These are phyloP conservation scores for Drosophila emarginata DNA, from an alignment of 2,888 invertebrate genomes.

Conservation along the genomic window DNA sequence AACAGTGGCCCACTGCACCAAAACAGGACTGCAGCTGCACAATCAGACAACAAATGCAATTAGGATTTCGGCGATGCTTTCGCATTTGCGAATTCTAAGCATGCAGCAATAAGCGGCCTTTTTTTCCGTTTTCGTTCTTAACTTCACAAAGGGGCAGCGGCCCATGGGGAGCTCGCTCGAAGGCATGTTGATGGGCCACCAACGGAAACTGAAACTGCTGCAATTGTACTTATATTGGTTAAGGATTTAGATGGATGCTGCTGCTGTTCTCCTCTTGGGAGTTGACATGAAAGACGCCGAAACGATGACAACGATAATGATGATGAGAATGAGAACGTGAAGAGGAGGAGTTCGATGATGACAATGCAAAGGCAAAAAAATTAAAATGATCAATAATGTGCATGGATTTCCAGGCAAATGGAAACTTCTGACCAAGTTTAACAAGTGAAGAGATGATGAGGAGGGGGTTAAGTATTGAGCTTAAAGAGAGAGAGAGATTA, in stretches of 20 bases:
- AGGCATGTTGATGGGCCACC: constrained; percentile 34
- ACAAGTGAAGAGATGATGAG: not conserved
- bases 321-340: not conserved
- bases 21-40: constrained; percentile 50
- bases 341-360: constrained; percentile 1
- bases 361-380: constrained; percentile 4
- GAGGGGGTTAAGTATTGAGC: not conserved
- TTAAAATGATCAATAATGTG: constrained; percentile 31
- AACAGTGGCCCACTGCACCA: constrained; percentile 30
- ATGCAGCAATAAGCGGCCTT: constrained; percentile 42
- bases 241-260: constrained; percentile 6
- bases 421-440: not conserved
- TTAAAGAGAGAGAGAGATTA: no score
- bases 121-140: constrained; percentile 28
- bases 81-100: constrained; percentile 65
- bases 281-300: constrained; percentile 67
- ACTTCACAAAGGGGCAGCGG: not conserved
- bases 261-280: constrained; percentile 52
- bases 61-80: constrained; percentile 69
- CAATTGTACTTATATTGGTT: constrained; percentile 28
- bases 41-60: constrained; percentile 73
- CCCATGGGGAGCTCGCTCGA: constrained; percentile 28
- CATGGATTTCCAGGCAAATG: constrained; percentile 11
- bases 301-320: constrained; percentile 34
- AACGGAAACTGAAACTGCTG: constrained; percentile 16